phyloP scores from a whole-genome alignment of 2,888 invertebrate genomes.

The Leptopilina drosophilae region DNA sequence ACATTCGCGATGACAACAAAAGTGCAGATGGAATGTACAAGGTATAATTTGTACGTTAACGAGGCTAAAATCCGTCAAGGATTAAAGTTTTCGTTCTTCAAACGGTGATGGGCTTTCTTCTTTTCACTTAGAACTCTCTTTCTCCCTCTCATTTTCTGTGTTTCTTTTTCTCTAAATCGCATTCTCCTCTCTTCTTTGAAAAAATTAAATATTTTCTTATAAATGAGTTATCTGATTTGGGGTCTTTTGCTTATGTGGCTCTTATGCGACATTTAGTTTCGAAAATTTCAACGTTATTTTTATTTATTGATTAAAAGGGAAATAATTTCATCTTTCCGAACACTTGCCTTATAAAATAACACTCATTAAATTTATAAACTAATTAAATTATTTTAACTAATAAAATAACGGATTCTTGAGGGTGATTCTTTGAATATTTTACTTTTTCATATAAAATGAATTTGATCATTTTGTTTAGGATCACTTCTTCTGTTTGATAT shows the following conservation, averaged over 20 bases:
- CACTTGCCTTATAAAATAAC: neutral
- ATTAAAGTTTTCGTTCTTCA: slow-evolving; percentile 45
- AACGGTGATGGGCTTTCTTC: slow-evolving; percentile 39
- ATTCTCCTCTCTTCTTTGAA: slow-evolving; percentile 23
- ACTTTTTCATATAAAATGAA: too few species aligned
- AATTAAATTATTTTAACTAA: neutral
- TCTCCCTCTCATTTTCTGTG: slow-evolving; percentile 60
- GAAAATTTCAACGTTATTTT: neutral
- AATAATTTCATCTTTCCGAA: neutral
- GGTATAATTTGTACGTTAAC: slow-evolving; percentile 79
- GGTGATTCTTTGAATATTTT: too few species aligned
- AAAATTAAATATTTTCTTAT: neutral
- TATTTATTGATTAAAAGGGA: neutral
- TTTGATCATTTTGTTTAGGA: too few species aligned
- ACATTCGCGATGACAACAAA: slow-evolving; percentile 96
- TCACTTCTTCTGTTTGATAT: too few species aligned
- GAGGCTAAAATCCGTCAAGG: slow-evolving; percentile 44
- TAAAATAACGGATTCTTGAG: neutral
- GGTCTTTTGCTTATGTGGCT: slow-evolving; percentile 8
- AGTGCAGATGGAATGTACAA: slow-evolving; percentile 95
- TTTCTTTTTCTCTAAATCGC: slow-evolving; percentile 71
- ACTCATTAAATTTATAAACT: too few species aligned
- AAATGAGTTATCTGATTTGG: neutral
- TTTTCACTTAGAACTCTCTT: slow-evolving; percentile 44
- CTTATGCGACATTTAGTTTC: neutral